Evolutionary conservation across 2,888 invertebrate genomes (phyloP).

Genomic region (Imbricaverruca yamaguchii): DNA sequence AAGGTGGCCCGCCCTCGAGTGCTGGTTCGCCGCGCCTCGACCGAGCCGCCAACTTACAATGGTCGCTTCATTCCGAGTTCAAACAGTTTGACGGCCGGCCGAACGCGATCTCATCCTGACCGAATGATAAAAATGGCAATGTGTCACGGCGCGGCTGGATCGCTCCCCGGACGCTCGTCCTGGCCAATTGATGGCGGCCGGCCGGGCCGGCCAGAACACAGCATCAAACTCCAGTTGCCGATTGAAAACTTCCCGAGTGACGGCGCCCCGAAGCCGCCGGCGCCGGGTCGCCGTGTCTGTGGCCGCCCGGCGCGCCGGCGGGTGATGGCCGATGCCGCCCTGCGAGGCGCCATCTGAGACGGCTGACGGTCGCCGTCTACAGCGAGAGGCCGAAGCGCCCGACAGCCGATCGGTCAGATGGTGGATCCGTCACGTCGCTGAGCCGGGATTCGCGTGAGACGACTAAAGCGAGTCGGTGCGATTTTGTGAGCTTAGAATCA

Average conservation of each 20-base stretch:
- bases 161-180: constrained; percentile 1
- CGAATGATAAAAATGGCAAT: constrained; percentile 15
- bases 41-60: not conserved
- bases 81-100: constrained; percentile 2
- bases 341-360: no score
- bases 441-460: no score
- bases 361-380: no score
- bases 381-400: no score
- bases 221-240: not conserved
- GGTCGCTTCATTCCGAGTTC: not conserved
- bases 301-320: no score
- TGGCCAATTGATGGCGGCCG: not conserved
- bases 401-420: no score
- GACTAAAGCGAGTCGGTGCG: no score
- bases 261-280: not conserved
- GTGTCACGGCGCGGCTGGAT: not conserved
- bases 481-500: no score
- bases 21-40: not conserved
- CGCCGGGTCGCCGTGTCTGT: not conserved
- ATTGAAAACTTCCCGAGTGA: constrained; percentile 13
- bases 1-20: not conserved
- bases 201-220: not conserved
- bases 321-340: no score
- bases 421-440: no score
- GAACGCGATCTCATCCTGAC: constrained; percentile 2